These are phyloP conservation scores for Gila orcuttii DNA, from an alignment of 2,113 vertebrate genomes.

Conservation along the genomic window DNA sequence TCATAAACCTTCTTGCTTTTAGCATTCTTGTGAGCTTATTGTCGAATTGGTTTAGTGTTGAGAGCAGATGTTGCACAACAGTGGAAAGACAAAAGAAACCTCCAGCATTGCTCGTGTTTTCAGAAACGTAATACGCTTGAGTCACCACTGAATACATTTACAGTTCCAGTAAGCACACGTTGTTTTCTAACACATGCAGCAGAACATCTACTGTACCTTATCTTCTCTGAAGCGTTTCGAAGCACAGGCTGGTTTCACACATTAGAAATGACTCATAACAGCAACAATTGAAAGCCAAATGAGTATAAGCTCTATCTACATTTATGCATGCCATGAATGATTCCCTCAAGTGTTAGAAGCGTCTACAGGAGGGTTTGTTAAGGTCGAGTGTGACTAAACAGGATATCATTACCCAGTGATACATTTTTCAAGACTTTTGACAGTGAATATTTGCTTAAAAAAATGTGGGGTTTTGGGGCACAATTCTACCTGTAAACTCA, in stretches of 20 bases:
- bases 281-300: slow-evolving; percentile 10
- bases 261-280: slow-evolving; percentile 29
- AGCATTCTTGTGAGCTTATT: neutral
- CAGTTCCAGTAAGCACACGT: slow-evolving; percentile 20
- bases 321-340: slow-evolving; percentile 21
- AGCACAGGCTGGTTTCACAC: neutral
- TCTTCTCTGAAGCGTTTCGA: slow-evolving; percentile 2
- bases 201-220: slow-evolving; percentile 9
- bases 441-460: neutral
- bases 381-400: slow-evolving; percentile 2
- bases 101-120: slow-evolving; percentile 10
- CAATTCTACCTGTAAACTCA: neutral
- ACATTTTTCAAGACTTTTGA: neutral
- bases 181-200: slow-evolving; percentile 30
- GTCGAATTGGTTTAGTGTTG: slow-evolving; percentile 5
- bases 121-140: slow-evolving; percentile 5
- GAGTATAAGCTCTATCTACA: neutral
- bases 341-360: neutral
- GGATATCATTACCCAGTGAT: neutral
- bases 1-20: neutral
- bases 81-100: neutral
- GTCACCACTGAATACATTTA: slow-evolving; percentile 9
- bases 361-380: neutral
- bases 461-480: neutral
- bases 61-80: slow-evolving; percentile 35